Evolutionary conservation across 1,140 invertebrate species (phyloP).

Genomic region (Saccostrea cuccullata): DNA sequence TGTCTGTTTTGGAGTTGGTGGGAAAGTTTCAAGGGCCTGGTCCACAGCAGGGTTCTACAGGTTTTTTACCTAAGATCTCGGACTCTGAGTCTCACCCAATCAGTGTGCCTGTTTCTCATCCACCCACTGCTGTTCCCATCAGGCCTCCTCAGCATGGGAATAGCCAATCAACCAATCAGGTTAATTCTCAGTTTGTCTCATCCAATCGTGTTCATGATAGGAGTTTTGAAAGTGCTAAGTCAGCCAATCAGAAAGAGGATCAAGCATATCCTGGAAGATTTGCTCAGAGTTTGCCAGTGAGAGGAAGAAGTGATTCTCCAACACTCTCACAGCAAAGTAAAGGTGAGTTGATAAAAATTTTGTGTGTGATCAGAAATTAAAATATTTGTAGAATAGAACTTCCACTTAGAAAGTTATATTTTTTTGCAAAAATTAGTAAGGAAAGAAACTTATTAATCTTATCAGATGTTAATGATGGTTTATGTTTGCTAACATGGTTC

Average conservation of each 20-base stretch:
- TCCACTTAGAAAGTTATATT: no score
- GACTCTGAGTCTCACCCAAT: constrained; percentile 2
- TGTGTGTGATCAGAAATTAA: no score
- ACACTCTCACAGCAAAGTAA: constrained; percentile 33
- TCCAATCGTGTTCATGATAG: constrained; percentile 30
- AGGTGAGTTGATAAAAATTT: background rate
- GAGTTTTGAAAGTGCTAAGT: constrained; percentile 44
- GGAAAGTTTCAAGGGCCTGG: background rate
- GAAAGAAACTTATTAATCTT: no score
- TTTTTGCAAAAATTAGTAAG: no score
- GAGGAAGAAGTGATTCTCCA: constrained; percentile 23
- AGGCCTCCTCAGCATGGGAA: constrained; percentile 59
- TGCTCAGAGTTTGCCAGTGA: constrained; percentile 18
- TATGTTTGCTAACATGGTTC: no score
- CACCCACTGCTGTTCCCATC: constrained; percentile 54
- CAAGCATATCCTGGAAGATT: background rate
- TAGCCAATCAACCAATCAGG: constrained; percentile 12
- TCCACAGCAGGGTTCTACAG: background rate
- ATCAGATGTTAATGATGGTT: no score
- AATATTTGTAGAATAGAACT: no score
- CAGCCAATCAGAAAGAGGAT: constrained; percentile 22
- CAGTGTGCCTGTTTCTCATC: constrained; percentile 12
- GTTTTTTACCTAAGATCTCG: background rate
- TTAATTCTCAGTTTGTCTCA: background rate
- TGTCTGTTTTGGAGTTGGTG: background rate